Conservation (phyloP, 1,140 invertebrate species). For the Tribolium castaneum region DNA sequence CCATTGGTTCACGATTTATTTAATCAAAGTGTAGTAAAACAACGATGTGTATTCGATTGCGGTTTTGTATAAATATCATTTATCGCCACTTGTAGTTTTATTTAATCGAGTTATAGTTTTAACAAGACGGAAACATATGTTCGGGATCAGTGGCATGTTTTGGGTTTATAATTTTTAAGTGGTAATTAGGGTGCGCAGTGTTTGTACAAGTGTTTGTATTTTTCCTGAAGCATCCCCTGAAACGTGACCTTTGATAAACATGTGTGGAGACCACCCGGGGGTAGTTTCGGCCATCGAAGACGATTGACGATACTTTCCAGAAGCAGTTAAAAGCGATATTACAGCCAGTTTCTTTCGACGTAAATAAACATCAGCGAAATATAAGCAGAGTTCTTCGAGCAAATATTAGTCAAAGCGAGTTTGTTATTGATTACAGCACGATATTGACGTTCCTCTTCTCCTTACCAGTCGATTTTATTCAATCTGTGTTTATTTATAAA, state of each 20-base stretch:
- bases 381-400: slow-evolving; percentile 50
- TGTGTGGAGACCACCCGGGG: slow-evolving; percentile 3
- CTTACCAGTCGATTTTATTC: slow-evolving; percentile 41
- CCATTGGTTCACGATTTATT: slow-evolving; percentile 9
- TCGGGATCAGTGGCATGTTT: slow-evolving; percentile 4
- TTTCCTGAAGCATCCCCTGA: slow-evolving; percentile 5
- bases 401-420: slow-evolving; percentile 52
- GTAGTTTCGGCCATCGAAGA: not conserved
- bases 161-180: slow-evolving; percentile 22
- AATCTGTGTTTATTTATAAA: slow-evolving; percentile 37
- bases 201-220: slow-evolving; percentile 24
- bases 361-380: slow-evolving; percentile 49
- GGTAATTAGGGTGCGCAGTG: slow-evolving; percentile 21
- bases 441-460: slow-evolving; percentile 49
- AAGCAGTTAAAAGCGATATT: slow-evolving; percentile 49
- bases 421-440: slow-evolving; percentile 48
- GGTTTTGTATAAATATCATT: slow-evolving; percentile 24
- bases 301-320: slow-evolving; percentile 43
- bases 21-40: not conserved
- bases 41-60: not conserved
- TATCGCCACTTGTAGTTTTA: slow-evolving; percentile 19
- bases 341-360: slow-evolving; percentile 42
- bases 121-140: slow-evolving; percentile 30
- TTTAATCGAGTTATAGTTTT: slow-evolving; percentile 28
- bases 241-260: slow-evolving; percentile 15